Evolutionary conservation across 2,113 vertebrate species (phyloP).

Genomic region (Bos javanicus): DNA sequence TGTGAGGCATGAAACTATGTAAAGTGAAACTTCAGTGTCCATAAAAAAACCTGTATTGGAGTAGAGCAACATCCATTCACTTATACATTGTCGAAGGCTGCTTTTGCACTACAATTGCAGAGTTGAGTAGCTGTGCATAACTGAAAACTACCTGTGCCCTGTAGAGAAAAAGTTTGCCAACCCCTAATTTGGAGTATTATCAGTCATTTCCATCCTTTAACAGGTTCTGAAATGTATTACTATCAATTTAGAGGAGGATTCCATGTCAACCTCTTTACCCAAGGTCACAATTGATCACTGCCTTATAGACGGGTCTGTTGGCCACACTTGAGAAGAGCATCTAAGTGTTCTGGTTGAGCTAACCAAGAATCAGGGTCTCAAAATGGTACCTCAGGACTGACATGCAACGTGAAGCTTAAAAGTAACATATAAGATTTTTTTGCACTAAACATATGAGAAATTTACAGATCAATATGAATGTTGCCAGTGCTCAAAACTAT

Average conservation of each 20-base stretch:
- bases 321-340: background rate
- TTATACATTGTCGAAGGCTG: background rate
- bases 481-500: background rate
- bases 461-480: background rate
- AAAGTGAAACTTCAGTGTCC: background rate
- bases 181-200: background rate
- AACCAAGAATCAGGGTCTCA: background rate
- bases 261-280: background rate
- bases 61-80: background rate
- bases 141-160: background rate
- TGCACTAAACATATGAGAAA: background rate
- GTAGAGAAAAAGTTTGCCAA: background rate
- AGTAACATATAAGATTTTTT: background rate
- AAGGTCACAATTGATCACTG: background rate
- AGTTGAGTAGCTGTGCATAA: background rate
- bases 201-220: background rate
- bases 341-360: background rate
- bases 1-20: background rate
- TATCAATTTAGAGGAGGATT: background rate
- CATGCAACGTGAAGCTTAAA: background rate
- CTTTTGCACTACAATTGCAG: background rate
- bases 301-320: background rate
- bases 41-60: background rate
- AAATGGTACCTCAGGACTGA: background rate
- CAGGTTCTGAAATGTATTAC: background rate